A percentile compares a stretch with the other conserved stretches of the same genome.
These are phyloP conservation scores for Athripsodes cinereus DNA, from an alignment of 2,888 invertebrate genomes.

Conservation along the genomic window DNA sequence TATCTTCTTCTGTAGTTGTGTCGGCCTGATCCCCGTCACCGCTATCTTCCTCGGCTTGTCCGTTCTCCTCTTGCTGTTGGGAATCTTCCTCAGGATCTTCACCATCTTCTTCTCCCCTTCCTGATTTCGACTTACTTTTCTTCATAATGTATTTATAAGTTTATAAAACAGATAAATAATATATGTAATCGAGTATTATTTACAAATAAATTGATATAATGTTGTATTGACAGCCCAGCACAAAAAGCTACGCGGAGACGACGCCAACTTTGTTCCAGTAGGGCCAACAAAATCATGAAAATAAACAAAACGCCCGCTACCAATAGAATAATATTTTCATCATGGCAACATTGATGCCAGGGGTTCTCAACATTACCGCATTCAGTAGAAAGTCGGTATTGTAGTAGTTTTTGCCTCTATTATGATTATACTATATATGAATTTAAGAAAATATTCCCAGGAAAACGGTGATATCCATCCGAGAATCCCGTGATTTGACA, in stretches of 20 bases:
- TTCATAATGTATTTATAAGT: slow-evolving; percentile 10
- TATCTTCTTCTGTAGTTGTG: slow-evolving; percentile 23
- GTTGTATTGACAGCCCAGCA: background rate
- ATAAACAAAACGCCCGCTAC: no score
- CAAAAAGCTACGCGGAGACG: background rate
- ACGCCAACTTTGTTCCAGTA: background rate
- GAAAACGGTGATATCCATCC: no score
- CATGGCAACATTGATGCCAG: no score
- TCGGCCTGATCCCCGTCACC: background rate
- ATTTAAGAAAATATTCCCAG: no score
- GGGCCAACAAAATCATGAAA: background rate
- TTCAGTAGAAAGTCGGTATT: no score
- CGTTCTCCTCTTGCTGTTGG: slow-evolving; percentile 2
- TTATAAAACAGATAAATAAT: slow-evolving; percentile 1
- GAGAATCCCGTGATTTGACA: no score
- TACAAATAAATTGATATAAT: background rate
- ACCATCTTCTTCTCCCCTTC: slow-evolving; percentile 8
- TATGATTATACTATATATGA: no score
- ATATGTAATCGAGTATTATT: background rate
- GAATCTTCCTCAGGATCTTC: slow-evolving; percentile 6
- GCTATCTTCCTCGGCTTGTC: slow-evolving; percentile 9
- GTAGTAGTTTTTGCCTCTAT: no score
- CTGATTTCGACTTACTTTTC: slow-evolving; percentile 13
- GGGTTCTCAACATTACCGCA: no score
- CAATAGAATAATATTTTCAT: no score